phyloP scores from a whole-genome alignment of 2,113 vertebrate genomes.

The Salminus brasiliensis region DNA sequence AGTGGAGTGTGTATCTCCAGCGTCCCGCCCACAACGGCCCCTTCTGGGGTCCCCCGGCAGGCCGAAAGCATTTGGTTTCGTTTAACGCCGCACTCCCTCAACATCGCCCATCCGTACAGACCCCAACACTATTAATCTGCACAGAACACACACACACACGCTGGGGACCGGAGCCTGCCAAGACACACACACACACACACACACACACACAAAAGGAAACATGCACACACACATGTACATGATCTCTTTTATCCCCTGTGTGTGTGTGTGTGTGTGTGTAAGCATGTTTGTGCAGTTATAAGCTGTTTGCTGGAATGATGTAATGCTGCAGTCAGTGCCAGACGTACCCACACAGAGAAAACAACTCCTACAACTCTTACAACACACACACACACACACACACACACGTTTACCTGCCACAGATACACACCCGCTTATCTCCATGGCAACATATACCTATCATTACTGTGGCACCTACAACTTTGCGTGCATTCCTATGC shows the following conservation, averaged over 20 bases:
- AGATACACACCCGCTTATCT: neutral
- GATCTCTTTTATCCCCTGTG: neutral
- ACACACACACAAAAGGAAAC: neutral
- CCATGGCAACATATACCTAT: conserved; percentile 4
- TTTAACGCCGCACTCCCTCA: neutral
- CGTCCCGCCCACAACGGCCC: neutral
- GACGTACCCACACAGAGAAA: neutral
- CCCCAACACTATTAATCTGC: neutral
- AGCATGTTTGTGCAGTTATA: neutral
- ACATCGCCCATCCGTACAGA: neutral
- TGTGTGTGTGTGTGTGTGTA: neutral
- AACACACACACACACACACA: neutral
- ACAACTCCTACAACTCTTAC: neutral
- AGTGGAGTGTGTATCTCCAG: neutral
- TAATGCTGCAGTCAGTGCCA: neutral
- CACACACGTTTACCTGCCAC: neutral
- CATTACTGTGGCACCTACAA: neutral
- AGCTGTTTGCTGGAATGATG: neutral
- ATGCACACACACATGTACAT: neutral
- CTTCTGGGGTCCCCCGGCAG: neutral
- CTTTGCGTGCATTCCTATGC: neutral
- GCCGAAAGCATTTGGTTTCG: neutral
- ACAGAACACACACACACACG: neutral
- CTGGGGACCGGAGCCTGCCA: neutral
- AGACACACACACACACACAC: neutral